Evolutionary conservation across 2,113 vertebrate species (phyloP), one percentile per base, ranked within the genome.

Genomic region (Leptosomus discolor): DNA sequence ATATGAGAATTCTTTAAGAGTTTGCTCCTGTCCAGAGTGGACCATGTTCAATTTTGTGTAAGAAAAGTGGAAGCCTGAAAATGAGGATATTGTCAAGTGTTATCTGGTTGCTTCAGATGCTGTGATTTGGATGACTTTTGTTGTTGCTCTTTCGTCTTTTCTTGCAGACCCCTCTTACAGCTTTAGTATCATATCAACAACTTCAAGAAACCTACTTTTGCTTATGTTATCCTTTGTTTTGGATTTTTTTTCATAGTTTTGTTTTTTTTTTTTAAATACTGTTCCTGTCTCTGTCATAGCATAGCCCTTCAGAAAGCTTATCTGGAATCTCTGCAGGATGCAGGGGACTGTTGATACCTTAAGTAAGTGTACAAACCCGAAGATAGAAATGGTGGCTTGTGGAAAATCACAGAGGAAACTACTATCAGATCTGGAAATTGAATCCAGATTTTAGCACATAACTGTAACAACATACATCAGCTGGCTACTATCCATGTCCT

Each of bases 371-470:
- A 53, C 29, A 53, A 41, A 75, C 51, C 26, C 81, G 56, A 80
- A 78, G n/a, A 58, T 45, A 75, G 74, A 92, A 88, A 48, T 36
- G 22, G 45, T 67, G 18, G 30, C 48, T 87, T 92, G 60, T 84
- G n/a, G 56, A 78, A 94, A 96, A 89, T 94, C 34, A 37, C 34
- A 37, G n/a, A 74, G 58, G 92, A 86, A 94, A 76, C 41, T 37
- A 19, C 9, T 70, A 92, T 95, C 85, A 90, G 94, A 94, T 93
- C 32, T 92, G 51, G 71, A 94, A 94, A 92, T 32, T 51, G 64
- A 84, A 84, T 84, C 43, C 60, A 86, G 60, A 58, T 91, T 94
- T 90, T 86, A 84, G 63, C 68, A 60, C 29, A 11, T 54, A 90
- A 60, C 56, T 89, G 2, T 65, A 89, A 92, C 37, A 78, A 68